These are phyloP conservation scores for Artemia sinica DNA, from an alignment of 2,888 invertebrate genomes.

Conservation along the genomic window DNA sequence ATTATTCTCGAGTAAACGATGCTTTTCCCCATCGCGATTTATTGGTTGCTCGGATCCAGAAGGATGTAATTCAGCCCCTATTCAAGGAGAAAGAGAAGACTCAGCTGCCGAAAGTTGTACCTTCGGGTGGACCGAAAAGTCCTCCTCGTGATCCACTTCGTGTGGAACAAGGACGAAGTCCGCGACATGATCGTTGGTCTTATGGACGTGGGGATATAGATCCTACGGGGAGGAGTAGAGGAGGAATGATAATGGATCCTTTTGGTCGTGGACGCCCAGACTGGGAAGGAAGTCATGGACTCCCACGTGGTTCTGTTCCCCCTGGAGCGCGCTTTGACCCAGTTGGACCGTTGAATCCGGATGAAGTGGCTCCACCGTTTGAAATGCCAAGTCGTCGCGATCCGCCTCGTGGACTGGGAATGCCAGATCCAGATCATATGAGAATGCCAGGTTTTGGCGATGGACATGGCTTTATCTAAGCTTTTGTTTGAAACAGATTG, in stretches of 20 bases:
- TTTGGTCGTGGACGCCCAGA: constrained; percentile 11
- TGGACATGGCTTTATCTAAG: not conserved
- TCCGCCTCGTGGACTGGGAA: not conserved
- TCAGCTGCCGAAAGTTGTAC: too few relatives aligned
- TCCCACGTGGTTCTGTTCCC: not conserved
- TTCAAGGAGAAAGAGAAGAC: too few relatives aligned
- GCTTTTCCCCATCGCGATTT: too few relatives aligned
- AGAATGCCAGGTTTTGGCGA: constrained; percentile 1
- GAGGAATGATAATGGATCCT: constrained; percentile 7
- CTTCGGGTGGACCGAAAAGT: too few relatives aligned
- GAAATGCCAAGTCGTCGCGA: not conserved
- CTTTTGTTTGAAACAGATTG: too few relatives aligned
- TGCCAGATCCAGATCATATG: constrained; percentile 12
- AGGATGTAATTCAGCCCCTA: too few relatives aligned
- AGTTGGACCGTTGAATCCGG: not conserved
- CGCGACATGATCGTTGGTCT: too few relatives aligned
- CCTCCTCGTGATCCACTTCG: too few relatives aligned
- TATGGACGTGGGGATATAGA: not conserved
- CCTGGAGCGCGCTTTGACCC: constrained; percentile 6
- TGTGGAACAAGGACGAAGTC: too few relatives aligned
- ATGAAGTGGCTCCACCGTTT: not conserved
- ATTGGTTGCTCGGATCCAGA: too few relatives aligned
- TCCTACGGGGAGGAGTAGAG: not conserved
- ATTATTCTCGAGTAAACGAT: too few relatives aligned
- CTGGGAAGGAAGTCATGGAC: constrained; percentile 2